Evolutionary conservation across 2,888 invertebrate species (phyloP).

Genomic region (Scrobipalpa costella): DNA sequence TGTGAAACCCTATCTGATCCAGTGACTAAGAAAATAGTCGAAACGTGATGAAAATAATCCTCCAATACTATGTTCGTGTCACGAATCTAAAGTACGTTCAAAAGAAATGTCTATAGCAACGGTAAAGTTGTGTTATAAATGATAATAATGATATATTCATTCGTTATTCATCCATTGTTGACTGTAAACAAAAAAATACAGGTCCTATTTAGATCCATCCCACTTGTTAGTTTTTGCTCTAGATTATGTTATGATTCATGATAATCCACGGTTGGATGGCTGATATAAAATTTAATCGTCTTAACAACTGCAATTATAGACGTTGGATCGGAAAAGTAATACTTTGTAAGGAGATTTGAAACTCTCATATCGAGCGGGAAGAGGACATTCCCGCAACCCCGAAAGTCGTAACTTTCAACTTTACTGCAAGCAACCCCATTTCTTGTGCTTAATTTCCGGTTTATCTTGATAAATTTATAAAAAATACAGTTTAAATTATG

Average conservation of each 20-base stretch:
- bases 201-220: slow-evolving; percentile 24
- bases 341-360: slow-evolving; percentile 22
- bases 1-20: slow-evolving; percentile 17
- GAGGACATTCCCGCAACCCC: slow-evolving; percentile 28
- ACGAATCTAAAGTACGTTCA: too few relatives aligned
- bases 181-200: slow-evolving; percentile 24
- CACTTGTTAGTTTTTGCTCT: slow-evolving; percentile 36
- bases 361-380: slow-evolving; percentile 27
- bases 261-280: slow-evolving; percentile 20
- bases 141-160: slow-evolving; percentile 13
- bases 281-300: slow-evolving; percentile 34
- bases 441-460: slow-evolving; percentile 35
- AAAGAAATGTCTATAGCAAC: background rate
- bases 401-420: slow-evolving; percentile 37
- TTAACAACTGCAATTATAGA: slow-evolving; percentile 30
- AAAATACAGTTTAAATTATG: too few relatives aligned
- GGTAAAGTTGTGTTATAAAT: background rate
- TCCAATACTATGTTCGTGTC: slow-evolving; percentile 7
- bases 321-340: slow-evolving; percentile 22
- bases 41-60: slow-evolving; percentile 24
- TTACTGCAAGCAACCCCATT: slow-evolving; percentile 37
- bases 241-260: slow-evolving; percentile 27
- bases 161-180: slow-evolving; percentile 23
- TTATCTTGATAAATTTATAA: slow-evolving; percentile 26
- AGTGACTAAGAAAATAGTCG: slow-evolving; percentile 21